Percentiles rank a stretch among this genome's conserved stretches.
These are phyloP conservation scores for Leucophenga varia DNA, from an alignment of 1,140 invertebrate genomes.

Conservation along the genomic window DNA sequence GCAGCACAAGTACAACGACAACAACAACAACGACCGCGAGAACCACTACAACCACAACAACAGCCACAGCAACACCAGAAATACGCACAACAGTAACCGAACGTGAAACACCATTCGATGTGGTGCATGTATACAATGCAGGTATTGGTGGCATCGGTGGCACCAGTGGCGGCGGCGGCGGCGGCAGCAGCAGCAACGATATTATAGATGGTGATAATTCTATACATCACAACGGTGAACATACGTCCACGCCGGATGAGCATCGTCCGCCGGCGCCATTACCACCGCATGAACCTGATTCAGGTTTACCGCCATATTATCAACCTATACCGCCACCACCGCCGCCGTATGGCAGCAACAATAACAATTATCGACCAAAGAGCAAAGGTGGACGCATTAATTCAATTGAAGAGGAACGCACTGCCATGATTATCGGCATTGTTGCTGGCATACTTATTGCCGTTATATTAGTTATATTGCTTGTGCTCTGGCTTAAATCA, in stretches of 20 bases:
- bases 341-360: slow-evolving; percentile 47
- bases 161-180: slow-evolving; percentile 20
- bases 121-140: slow-evolving; percentile 16
- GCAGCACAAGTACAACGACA: slow-evolving; percentile 18
- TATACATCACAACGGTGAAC: slow-evolving; percentile 32
- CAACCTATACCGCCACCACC: slow-evolving; percentile 51
- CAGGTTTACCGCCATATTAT: slow-evolving; percentile 38
- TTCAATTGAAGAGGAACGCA: slow-evolving; percentile 71
- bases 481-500: slow-evolving; percentile 83
- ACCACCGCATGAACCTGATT: slow-evolving; percentile 35
- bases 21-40: slow-evolving; percentile 22
- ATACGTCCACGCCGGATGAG: slow-evolving; percentile 36
- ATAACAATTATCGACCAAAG: slow-evolving; percentile 46
- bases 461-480: slow-evolving; percentile 85
- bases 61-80: slow-evolving; percentile 34
- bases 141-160: slow-evolving; percentile 7
- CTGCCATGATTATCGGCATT: slow-evolving; percentile 81
- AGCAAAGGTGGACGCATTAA: slow-evolving; percentile 66
- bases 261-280: slow-evolving; percentile 54
- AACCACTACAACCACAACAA: slow-evolving; percentile 36
- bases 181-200: slow-evolving; percentile 7
- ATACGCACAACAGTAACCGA: slow-evolving; percentile 40
- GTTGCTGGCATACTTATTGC: slow-evolving; percentile 89
- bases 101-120: slow-evolving; percentile 39
- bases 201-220: slow-evolving; percentile 10